Conservation (phyloP, 2,888 invertebrate species). For the Eilema sororculum region DNA sequence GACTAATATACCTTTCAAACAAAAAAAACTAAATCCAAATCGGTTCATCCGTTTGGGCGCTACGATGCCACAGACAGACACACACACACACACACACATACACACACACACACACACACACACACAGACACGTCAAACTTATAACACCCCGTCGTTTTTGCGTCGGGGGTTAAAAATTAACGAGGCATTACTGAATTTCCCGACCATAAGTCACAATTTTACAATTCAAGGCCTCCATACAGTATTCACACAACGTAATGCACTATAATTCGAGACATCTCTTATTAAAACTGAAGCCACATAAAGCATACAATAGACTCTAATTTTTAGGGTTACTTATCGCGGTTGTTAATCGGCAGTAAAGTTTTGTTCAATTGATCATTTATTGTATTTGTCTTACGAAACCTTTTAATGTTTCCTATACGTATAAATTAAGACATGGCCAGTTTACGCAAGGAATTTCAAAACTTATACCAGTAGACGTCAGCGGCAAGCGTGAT, state of each 20-base stretch:
- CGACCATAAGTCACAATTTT: slow-evolving; percentile 37
- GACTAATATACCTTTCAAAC: too few relatives aligned
- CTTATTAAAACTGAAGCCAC: slow-evolving; percentile 29
- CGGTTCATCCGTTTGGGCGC: too few relatives aligned
- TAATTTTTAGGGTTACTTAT: slow-evolving; percentile 19
- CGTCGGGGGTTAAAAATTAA: too few relatives aligned
- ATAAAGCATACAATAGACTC: slow-evolving; percentile 31
- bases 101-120: too few relatives aligned
- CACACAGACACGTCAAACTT: too few relatives aligned
- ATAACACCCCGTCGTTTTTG: too few relatives aligned
- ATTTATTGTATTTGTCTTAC: slow-evolving; percentile 11
- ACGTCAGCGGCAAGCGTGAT: not conserved
- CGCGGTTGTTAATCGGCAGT: slow-evolving; percentile 22
- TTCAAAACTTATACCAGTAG: slow-evolving; percentile 9
- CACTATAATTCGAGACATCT: slow-evolving; percentile 32
- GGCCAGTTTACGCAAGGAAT: slow-evolving; percentile 14
- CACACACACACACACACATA: too few relatives aligned
- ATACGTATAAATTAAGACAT: slow-evolving; percentile 13
- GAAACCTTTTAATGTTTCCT: slow-evolving; percentile 20
- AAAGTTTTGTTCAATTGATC: slow-evolving; percentile 9
- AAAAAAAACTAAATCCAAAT: too few relatives aligned
- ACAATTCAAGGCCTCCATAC: slow-evolving; percentile 36
- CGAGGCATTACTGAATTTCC: slow-evolving; percentile 23
- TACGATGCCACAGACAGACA: too few relatives aligned
- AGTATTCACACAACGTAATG: slow-evolving; percentile 34